Conservation (phyloP, 2,113 vertebrate species). For the Hemicordylus capensis region DNA sequence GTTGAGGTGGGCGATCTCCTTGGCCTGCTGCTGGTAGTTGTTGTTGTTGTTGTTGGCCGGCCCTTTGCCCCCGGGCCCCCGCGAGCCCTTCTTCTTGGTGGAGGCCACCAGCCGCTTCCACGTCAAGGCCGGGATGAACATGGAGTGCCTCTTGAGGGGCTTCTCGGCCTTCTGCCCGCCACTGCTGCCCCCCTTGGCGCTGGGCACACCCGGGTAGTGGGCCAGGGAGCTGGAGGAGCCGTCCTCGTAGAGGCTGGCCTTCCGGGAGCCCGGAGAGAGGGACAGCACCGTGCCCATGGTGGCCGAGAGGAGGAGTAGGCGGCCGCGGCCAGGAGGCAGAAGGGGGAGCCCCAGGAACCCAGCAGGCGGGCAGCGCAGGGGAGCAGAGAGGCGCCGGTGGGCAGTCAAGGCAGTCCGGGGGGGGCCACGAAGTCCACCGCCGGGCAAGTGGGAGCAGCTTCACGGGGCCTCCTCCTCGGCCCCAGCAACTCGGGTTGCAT, state of each 20-base stretch:
- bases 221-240: slow-evolving; percentile 82
- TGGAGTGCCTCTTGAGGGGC: slow-evolving; percentile 88
- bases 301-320: neutral
- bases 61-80: slow-evolving; percentile 77
- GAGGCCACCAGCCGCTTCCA: slow-evolving; percentile 94
- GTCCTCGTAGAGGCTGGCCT: slow-evolving; percentile 91
- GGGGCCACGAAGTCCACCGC: neutral
- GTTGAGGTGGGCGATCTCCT: slow-evolving; percentile 86
- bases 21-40: slow-evolving; percentile 79
- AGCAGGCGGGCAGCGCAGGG: no score
- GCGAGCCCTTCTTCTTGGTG: slow-evolving; percentile 89
- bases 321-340: neutral
- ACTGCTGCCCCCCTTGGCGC: slow-evolving; percentile 91
- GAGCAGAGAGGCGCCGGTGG: no score
- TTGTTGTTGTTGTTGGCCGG: slow-evolving; percentile 50
- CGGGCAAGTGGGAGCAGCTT: no score
- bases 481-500: no score
- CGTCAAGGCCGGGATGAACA: slow-evolving; percentile 87
- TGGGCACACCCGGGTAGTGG: slow-evolving; percentile 88
- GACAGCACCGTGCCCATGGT: slow-evolving; percentile 94
- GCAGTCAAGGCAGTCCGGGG: neutral
- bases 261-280: slow-evolving; percentile 89
- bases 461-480: no score
- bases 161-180: slow-evolving; percentile 82
- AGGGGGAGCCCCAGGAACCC: neutral